Conservation (phyloP, 2,113 vertebrate species). For the Prochilodus magdalenae region DNA sequence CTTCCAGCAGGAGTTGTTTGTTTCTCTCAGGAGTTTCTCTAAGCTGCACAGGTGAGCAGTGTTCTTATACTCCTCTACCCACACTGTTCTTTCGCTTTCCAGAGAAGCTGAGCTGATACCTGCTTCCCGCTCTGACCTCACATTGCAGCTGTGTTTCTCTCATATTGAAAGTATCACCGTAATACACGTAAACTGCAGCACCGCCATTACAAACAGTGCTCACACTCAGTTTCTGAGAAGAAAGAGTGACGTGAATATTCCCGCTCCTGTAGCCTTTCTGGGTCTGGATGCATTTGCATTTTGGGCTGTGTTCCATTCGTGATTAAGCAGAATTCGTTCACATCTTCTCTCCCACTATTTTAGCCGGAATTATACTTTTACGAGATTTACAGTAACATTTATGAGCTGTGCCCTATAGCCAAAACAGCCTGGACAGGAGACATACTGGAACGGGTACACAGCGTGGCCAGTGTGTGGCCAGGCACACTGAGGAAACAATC, state of each 20-base stretch:
- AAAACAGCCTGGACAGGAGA: slow-evolving; percentile 10
- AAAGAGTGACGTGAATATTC: neutral
- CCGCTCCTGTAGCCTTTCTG: neutral
- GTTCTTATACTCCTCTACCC: neutral
- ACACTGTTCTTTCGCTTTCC: neutral
- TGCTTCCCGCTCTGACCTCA: neutral
- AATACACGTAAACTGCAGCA: neutral
- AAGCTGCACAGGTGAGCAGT: slow-evolving; percentile 32
- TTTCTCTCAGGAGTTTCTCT: slow-evolving; percentile 11
- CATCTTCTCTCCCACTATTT: neutral
- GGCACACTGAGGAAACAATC: neutral
- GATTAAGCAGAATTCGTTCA: neutral
- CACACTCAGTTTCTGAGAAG: neutral
- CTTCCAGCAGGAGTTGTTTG: slow-evolving; percentile 18
- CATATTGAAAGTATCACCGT: neutral
- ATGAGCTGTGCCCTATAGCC: neutral
- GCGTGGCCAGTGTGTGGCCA: slow-evolving; percentile 2
- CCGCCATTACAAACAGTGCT: neutral
- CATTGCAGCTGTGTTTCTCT: slow-evolving; percentile 5
- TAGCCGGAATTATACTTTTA: neutral
- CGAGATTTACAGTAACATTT: slow-evolving; percentile 1
- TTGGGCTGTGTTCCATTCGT: neutral
- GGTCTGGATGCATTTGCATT: no score
- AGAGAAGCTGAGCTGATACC: neutral
- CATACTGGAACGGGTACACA: neutral